Percentiles rank a stretch among this genome's conserved stretches.
These are phyloP conservation scores for Pseudomyrmex gracilis DNA, from an alignment of 1,140 invertebrate genomes.

Conservation along the genomic window DNA sequence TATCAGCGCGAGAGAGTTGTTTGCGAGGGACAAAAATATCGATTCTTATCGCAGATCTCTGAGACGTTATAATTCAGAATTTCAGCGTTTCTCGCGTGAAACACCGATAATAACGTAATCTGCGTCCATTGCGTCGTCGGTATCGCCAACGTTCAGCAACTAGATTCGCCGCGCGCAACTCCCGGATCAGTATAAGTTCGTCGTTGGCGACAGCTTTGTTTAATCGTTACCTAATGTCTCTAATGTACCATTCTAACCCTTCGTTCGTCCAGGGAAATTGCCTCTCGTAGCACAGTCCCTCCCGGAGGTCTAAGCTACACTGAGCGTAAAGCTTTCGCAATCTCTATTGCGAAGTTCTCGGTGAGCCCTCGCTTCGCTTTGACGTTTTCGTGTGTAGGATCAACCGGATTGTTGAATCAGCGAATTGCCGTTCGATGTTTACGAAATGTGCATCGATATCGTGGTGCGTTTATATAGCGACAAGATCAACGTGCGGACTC, in stretches of 20 bases:
- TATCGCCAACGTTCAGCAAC: too few species aligned
- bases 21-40: too few species aligned
- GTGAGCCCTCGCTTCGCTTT: constrained; percentile 59
- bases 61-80: background rate
- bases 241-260: constrained; percentile 68
- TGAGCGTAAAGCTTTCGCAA: constrained; percentile 66
- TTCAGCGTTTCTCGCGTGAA: background rate
- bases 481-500: constrained; percentile 21
- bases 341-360: constrained; percentile 61
- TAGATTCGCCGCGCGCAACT: background rate
- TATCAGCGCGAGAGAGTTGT: too few species aligned
- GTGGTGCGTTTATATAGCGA: constrained; percentile 49
- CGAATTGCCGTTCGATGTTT: constrained; percentile 55
- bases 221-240: constrained; percentile 69
- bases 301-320: constrained; percentile 47
- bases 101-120: too few species aligned
- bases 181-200: constrained; percentile 4
- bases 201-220: constrained; percentile 69
- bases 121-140: too few species aligned
- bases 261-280: constrained; percentile 68
- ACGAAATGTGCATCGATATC: constrained; percentile 31
- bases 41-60: too few species aligned
- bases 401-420: constrained; percentile 37
- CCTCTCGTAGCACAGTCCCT: constrained; percentile 36
- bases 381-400: constrained; percentile 58